A percentile compares a stretch with the other conserved stretches of the same genome.
Evolutionary conservation across 1,140 invertebrate genomes (phyloP).

Genomic region (Ditylenchus dipsaci): DNA sequence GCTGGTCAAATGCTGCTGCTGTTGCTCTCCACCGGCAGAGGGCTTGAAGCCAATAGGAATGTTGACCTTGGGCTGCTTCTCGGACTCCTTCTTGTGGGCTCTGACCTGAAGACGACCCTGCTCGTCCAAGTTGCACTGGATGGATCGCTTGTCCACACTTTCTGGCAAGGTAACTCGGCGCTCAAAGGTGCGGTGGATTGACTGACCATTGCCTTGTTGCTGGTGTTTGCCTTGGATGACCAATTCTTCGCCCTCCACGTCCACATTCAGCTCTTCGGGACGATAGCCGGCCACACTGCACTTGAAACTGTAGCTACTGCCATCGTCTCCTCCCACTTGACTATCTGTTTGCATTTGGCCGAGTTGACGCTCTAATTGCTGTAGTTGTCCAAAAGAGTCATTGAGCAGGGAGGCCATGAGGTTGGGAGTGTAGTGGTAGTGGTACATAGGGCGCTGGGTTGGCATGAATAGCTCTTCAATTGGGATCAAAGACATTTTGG

Average conservation of each 20-base stretch:
- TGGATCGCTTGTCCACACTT: conserved; percentile 4
- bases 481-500: too few species aligned
- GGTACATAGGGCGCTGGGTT: too few species aligned
- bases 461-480: too few species aligned
- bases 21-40: not conserved
- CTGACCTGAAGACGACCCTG: conserved; percentile 7
- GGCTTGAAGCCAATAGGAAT: conserved; percentile 15
- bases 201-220: conserved; percentile 4
- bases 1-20: not conserved
- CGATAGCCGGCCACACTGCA: conserved; percentile 17
- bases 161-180: conserved; percentile 8
- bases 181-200: conserved; percentile 13
- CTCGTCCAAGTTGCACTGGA: conserved; percentile 15
- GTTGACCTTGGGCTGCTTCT: conserved; percentile 1
- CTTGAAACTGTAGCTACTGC: conserved; percentile 5
- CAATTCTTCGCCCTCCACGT: conserved; percentile 11
- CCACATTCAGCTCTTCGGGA: conserved; percentile 20
- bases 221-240: conserved; percentile 15
- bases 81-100: conserved; percentile 2
- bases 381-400: conserved; percentile 6
- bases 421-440: not conserved
- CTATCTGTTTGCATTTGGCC: not conserved
- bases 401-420: not conserved
- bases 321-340: not conserved
- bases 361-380: conserved; percentile 10